Percentiles rank a stretch among this genome's conserved stretches.
Evolutionary conservation across 2,888 invertebrate genomes (phyloP).

Genomic region (Neoscelio sp.): DNA sequence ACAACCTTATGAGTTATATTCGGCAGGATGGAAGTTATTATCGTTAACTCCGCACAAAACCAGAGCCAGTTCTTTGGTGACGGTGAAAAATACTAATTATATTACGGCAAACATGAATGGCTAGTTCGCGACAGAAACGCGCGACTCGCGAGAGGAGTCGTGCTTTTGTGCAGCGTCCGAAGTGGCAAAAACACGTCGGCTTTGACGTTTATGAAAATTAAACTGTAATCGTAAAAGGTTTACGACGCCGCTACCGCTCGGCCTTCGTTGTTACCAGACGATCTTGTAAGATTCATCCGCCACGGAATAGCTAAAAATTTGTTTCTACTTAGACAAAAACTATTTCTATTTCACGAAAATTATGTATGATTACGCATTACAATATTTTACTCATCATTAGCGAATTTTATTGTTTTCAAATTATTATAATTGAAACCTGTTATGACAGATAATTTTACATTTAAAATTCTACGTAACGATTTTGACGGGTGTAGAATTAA

Average conservation of each 20-base stretch:
- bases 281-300: conserved; percentile 2
- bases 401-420: conserved; percentile 32
- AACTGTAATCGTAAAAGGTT: conserved; percentile 83
- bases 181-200: conserved; percentile 76
- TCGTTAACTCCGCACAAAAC: conserved; percentile 45
- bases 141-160: conserved; percentile 50
- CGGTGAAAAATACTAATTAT: conserved; percentile 80
- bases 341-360: conserved; percentile 53
- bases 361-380: conserved; percentile 42
- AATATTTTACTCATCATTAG: conserved; percentile 44
- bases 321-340: conserved; percentile 40
- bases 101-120: conserved; percentile 75
- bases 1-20: conserved; percentile 9
- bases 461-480: not conserved
- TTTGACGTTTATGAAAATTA: conserved; percentile 83
- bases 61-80: conserved; percentile 59
- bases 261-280: conserved; percentile 10
- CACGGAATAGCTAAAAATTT: conserved; percentile 23
- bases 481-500: no score
- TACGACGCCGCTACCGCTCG: conserved; percentile 72
- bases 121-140: conserved; percentile 51
- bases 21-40: conserved; percentile 46
- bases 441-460: not conserved
- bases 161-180: conserved; percentile 27
- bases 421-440: conserved; percentile 7